Base-by-base conservation (phyloP, 2,888 invertebrate species). In the Serrognathus titanus region DNA sequence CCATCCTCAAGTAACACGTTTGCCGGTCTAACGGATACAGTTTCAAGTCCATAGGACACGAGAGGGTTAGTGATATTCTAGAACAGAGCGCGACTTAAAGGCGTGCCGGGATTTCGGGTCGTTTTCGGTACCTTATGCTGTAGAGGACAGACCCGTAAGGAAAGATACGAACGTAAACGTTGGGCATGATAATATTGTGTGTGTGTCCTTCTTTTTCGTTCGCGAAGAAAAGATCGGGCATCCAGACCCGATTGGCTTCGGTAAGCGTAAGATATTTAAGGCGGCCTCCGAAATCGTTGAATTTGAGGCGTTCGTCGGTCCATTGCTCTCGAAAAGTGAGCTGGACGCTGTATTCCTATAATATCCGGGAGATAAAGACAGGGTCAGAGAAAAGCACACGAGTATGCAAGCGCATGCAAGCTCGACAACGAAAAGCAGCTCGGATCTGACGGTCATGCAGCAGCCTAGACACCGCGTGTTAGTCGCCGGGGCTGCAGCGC, bases 191-290 rank as follows among this genome's bases (percentile, higher is more conserved):
- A 79, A 97, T 96, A 78, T 95, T 92, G 82, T 97, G 96, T 77
- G 97, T 92, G 77, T 96, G 96, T 53, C 97, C 97, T 75, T 94
- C 94, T 78, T 97, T 97, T 81, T 97, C 97, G 75, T 97, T 97
- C 55, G 95, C 92, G 81, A 97, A 97, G 85, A 97, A 97, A 67
- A 97, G 82, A 82, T 98, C 97, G 37, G 97, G 97, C 90, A 97
- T 96, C 97, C 97, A 98, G 57, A 97, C 94, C 68, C 94, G 87
- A 80, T 92, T 92, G 53, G 95, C 92, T 79, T 97, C 96, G 53
- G 96, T 94, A 73, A 96, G 82, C 55, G 95, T 94, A 64, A 95
- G 83, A 82, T 95, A 95, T 79, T 92, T 93, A 59, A 94, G 85
- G 69, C 89, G 88, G 72, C 93, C 94, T 79, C 88, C 88, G 70